Base-by-base conservation (phyloP, 2,888 invertebrate genomes). In the Tupiocoris notatus region DNA sequence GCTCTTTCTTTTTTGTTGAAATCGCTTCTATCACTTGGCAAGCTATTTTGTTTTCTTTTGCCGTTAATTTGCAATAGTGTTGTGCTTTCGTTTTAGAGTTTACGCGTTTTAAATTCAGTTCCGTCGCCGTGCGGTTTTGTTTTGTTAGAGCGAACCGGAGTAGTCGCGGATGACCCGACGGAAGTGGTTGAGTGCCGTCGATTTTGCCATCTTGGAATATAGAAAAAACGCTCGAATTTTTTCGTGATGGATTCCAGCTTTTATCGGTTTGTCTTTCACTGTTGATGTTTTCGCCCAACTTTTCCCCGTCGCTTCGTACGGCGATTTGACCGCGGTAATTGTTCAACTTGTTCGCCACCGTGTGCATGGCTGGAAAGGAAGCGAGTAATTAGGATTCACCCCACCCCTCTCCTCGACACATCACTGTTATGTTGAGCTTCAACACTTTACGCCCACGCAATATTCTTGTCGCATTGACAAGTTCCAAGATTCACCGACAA, bases 331-430 rank as follows among this genome's bases (percentile, higher is more conserved):
- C 16, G 58, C 18, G 70, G 18, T 17, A 24, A 20, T 24, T 63
- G 63, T 73, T 54, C 39, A 54, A 73, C 73, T 73, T 54, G 62
- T 73, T 61, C 20, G 23, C 18, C 16, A 18, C 22, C 61, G 59
- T 59, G 23, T 24, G 70, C 20, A 70, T 18, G 70, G 39, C 73
- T 39, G 63, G 73, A 54, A 73, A 73, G 73, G 73, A 73, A 73
- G 63, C 73, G 25, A 73, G 73, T 73, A 73, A 73, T 73, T 73
- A 73, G 63, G 73, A 73, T 73, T 73, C 73, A 54, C 73, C 73
- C 73, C 73, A 25, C 62, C 73, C 23, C 25, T 18, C 54, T 58
- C 70, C 23, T 70, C 70, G 58, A 59, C 70, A 59, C 70, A 70
- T 39, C 73, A 54, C 73, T 73, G 73, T 63, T 73, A 73, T 73